Base-by-base conservation (phyloP, 2,113 vertebrate species). In the Eubucco bourcierii region DNA sequence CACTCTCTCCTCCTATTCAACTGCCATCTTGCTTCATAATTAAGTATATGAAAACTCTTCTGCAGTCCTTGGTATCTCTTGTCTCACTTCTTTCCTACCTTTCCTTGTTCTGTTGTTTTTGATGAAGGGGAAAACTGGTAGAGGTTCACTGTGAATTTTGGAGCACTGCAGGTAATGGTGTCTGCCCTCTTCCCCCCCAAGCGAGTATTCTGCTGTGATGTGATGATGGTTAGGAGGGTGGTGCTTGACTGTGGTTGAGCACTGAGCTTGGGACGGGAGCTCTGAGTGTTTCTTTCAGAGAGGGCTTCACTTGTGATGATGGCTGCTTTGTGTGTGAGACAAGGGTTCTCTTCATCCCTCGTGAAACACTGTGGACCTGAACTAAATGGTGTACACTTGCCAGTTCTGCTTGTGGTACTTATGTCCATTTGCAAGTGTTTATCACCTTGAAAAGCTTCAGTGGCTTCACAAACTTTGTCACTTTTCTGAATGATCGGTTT, bases 321-420 rank as follows among this genome's bases (percentile, higher is more conserved):
- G 1, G 2, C 63, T 0, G 1, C 55, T 71, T 46, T 53, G 4
- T 58, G 1, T n/a, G 20, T 10, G 70, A 67, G 53, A 1, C 37
- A n/a, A 33, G 66, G n/a, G 7, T 65, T 68, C 31, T 60, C 31
- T 60, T 73, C 29, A 7, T 53, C 17, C 24, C 39, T 61, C 8
- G 2, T 18, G 77, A 66, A 83, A 16, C 34, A 20, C 11, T 4
- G 1, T 0, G 0, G 12, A 44, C 50, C 10, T 82, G 33, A 76
- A 10, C 34, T 50, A 8, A 47, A 10, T 15, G n/a, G 46, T n/a
- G 12, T 29, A 29, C 19, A 2, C 17, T 64, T 53, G 39, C 64
- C 61, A 20, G 34, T 66, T 66, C 60, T 65, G 2, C 50, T 15
- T 10, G 9, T 2, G 3, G 7, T 25, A 4, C 39, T 78, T 67